Conservation (phyloP, 2,113 vertebrate genomes). For the Anolis carolinensis region DNA sequence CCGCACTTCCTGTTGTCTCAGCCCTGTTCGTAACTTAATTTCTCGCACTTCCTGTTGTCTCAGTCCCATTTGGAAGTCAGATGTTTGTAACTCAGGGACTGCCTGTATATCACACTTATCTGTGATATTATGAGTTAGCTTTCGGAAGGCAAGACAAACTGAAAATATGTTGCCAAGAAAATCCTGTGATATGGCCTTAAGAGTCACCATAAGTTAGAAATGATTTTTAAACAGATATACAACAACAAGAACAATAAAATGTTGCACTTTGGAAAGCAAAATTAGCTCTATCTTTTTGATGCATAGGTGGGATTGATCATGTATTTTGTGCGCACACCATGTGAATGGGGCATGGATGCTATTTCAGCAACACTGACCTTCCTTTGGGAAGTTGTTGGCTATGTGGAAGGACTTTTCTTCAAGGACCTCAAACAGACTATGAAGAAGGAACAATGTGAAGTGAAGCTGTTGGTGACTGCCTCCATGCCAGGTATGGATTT, state of each 20-base stretch:
- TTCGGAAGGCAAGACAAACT: no score
- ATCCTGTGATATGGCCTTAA: no score
- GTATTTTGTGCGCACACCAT: conserved; percentile 97
- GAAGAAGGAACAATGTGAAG: conserved; percentile 99
- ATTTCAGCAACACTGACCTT: conserved; percentile 97
- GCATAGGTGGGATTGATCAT: conserved; percentile 94
- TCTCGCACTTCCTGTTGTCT: no score
- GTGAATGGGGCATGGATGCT: conserved; percentile 99
- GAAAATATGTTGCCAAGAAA: no score
- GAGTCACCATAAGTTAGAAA: no score
- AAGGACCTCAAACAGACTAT: conserved; percentile 99
- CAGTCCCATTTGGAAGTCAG: no score
- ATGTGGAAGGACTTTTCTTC: conserved; percentile 97
- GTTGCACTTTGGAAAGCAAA: background rate
- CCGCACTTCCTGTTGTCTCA: no score
- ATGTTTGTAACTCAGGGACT: no score
- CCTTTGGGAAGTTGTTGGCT: conserved; percentile 97
- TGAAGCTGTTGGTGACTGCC: conserved; percentile 95
- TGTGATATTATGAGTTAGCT: no score
- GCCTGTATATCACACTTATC: no score
- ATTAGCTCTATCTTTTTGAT: background rate
- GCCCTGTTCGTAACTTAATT: no score
- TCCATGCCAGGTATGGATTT: conserved; percentile 92
- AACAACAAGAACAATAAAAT: background rate
- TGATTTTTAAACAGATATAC: no score